Evolutionary conservation across 2,113 vertebrate species (phyloP), one percentile per base, ranked within the genome.

Genomic region (Ctenomys sociabilis): DNA sequence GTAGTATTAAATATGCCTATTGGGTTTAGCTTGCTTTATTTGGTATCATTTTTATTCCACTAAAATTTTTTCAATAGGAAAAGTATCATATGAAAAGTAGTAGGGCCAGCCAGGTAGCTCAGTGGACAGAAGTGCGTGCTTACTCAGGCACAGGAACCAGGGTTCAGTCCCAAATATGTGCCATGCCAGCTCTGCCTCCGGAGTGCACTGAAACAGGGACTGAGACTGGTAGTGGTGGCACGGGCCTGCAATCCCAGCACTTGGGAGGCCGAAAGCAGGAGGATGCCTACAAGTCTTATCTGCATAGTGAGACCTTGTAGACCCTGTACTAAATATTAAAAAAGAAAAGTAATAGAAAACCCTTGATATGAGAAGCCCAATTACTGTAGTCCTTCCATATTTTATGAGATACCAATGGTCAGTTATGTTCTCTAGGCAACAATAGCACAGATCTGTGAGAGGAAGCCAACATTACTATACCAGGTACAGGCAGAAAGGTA

Each of bases 401-500:
- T 57, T 93, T 84, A 89, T 16, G 35, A 95, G 40, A 10, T 92
- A 81, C n/a, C 61, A 59, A 35, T 21, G 81, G 66, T 52, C 43
- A 89, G n/a, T 64, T 93, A 93, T 78, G 64, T 95, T 90, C 7
- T 40, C 45, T 73, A 35, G 57, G 16, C 12, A 37, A 40, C 5
- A 40, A 30, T 8, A 30, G n/a, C 52, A 37, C 9, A 82, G 7
- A 88, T 52, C 8, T 87, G 30, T 63, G 85, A 94, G 93, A 72
- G 49, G 30, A 95, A 78, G 30, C 28, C 87, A 78, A 85, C 32
- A 86, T 82, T 86, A 94, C 19, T 7, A 84, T 84, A 70, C 0
- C 7, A 24, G 52, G 90, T 86, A 96, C 6, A 90, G 54, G 40
- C n/a, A 95, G 19, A 95, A 84, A 82, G 32, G 10, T 24, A 93